Percentiles rank a stretch among this genome's conserved stretches.
These are phyloP conservation scores for Heteromormyrus szaboi DNA, from an alignment of 2,797 vertebrate species.

Conservation along the genomic window DNA sequence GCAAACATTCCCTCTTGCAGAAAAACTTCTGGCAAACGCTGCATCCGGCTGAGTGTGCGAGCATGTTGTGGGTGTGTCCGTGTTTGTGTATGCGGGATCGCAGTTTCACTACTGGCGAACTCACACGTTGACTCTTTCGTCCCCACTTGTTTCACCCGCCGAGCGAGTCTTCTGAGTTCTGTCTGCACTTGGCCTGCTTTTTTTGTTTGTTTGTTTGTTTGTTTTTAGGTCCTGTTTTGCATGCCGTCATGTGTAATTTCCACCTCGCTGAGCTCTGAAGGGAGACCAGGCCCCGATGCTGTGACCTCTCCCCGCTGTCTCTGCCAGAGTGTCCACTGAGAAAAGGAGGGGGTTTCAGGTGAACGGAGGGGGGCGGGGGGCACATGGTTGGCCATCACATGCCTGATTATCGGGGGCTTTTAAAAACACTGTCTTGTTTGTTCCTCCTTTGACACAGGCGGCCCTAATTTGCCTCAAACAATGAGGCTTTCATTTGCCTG, in stretches of 20 bases:
- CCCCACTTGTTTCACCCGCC: background rate
- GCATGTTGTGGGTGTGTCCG: slow-evolving; percentile 22
- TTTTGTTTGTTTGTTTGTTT: background rate
- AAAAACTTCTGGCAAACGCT: slow-evolving; percentile 2
- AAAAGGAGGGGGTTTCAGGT: background rate
- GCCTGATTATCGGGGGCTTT: background rate
- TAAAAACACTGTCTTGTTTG: background rate
- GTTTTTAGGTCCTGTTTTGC: background rate
- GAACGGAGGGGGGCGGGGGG: background rate
- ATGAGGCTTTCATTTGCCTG: background rate
- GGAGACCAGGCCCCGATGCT: background rate
- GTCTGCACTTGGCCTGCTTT: background rate
- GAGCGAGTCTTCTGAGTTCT: background rate
- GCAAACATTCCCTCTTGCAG: slow-evolving; percentile 40
- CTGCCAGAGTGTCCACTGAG: background rate
- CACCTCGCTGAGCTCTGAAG: background rate
- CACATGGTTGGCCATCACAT: background rate
- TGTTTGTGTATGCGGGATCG: background rate
- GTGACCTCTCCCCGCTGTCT: background rate
- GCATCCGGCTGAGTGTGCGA: slow-evolving; percentile 34
- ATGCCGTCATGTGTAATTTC: background rate
- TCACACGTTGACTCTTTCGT: background rate
- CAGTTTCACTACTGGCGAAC: background rate
- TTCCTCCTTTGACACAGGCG: background rate
- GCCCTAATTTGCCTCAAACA: background rate